Percentiles rank a stretch among this genome's conserved stretches.
Conservation (phyloP, 2,888 invertebrate species). For the Dolomedes plantarius region DNA sequence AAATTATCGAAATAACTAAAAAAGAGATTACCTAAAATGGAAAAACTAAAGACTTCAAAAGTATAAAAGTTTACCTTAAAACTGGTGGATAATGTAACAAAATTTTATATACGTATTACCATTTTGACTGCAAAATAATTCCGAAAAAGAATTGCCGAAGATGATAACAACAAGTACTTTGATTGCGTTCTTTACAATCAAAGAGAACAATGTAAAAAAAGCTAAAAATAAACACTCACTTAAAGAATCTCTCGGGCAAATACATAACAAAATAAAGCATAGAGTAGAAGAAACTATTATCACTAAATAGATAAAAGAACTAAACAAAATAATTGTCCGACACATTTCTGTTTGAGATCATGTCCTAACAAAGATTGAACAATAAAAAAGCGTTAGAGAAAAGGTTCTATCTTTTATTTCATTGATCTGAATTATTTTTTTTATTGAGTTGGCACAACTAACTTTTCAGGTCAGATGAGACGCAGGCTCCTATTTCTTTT, state of each 20-base stretch:
- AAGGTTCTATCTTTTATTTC: conserved; percentile 2
- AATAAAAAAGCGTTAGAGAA: conserved; percentile 40
- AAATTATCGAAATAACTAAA: too few relatives aligned
- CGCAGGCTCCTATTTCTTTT: conserved; percentile 31
- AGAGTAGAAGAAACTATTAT: conserved; percentile 47
- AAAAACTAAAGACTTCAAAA: too few relatives aligned
- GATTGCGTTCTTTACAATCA: too few relatives aligned
- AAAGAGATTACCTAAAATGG: too few relatives aligned
- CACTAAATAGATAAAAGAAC: conserved; percentile 62
- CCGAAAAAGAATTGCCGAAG: too few relatives aligned
- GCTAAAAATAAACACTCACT: background rate
- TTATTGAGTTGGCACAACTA: conserved; percentile 23
- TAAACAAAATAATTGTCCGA: conserved; percentile 63
- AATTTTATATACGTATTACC: too few relatives aligned
- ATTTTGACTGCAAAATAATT: too few relatives aligned
- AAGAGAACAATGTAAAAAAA: background rate
- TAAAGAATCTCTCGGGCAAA: background rate
- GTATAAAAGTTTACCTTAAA: too few relatives aligned
- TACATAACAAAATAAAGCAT: conserved; percentile 9
- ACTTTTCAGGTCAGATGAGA: conserved; percentile 36
- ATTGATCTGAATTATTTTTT: conserved; percentile 23
- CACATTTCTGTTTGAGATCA: conserved; percentile 62
- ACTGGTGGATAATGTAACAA: too few relatives aligned
- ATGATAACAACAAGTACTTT: too few relatives aligned
- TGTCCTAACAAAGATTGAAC: conserved; percentile 68